Base-by-base conservation (phyloP, 2,888 invertebrate species). In the Calameuta idolon region DNA sequence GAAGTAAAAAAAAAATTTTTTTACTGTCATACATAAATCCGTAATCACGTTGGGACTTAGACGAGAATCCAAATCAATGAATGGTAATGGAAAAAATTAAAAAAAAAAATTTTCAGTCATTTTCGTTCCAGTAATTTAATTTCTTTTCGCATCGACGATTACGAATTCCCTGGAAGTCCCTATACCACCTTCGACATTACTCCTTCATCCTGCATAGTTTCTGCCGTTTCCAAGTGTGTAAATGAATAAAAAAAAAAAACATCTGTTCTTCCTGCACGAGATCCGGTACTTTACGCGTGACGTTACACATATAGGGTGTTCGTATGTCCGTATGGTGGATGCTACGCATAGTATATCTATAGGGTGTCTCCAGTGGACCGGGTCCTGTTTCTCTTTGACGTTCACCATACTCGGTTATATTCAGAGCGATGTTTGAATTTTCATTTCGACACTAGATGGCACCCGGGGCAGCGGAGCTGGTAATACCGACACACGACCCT, bases 51-150 rank as follows among this genome's bases (percentile, higher is more conserved):
- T 23, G 9, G 9, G 0, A 55, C 23, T 9, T 55, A 23, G 2
- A 0, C 23, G 15, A 55, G 2, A 55, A 55, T 55, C 15, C 55
- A 55, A 55, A 55, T 55, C 4, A 55, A 23, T 9, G 23, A 9
- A 55, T 11, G 3, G 23, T 5, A 23, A 2, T 0, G 9, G 0
- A 23, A 0, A 9, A 9, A 15, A 23, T 23, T 55, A 0, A 9
- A 0, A 0, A 23, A 23, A 55, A 23, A 40, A 40, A 5, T 5
- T 23, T 23, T 40, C 23, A 40, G 5, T 15, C n/a, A n/a, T n/a
- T 23, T 23, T 55, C 2, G 23, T 9, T 23, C 23, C 9, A 23
- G 55, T 23, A 0, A 55, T 55, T 55, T 23, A 55, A 1, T 55
- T 55, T 55, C 40, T 1, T 55, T 55, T 23, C 9, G 23, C 5